Conservation (phyloP, 2,797 vertebrate species). For the Chlorospingus semifuscus region DNA sequence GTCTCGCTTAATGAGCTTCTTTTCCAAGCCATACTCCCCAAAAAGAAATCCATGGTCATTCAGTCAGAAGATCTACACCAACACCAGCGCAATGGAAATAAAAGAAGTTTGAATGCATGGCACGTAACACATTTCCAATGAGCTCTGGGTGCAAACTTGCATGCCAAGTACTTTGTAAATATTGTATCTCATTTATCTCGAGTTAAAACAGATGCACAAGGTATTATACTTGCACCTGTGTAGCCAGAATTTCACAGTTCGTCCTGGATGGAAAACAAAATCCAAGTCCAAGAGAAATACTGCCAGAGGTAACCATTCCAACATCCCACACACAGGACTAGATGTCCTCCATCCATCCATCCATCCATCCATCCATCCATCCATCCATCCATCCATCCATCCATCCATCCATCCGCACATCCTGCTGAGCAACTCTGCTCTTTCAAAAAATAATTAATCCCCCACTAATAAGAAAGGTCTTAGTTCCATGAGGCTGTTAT, state of each 20-base stretch:
- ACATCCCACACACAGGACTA: accelerated
- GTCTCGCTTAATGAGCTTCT: neutral
- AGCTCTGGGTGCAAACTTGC: neutral
- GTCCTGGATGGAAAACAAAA: neutral
- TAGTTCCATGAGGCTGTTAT: neutral
- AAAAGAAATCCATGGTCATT: neutral
- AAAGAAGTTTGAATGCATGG: neutral
- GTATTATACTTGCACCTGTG: neutral
- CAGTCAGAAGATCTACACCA: neutral
- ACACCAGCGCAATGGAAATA: neutral
- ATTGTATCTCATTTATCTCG: neutral
- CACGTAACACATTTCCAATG: neutral
- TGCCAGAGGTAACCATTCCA: neutral
- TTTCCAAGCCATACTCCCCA: neutral
- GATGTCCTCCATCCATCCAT: neutral
- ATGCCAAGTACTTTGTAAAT: neutral
- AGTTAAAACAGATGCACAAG: neutral
- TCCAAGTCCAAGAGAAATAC: neutral
- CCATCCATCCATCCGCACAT: neutral
- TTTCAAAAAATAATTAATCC: neutral
- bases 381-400: neutral
- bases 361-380: neutral
- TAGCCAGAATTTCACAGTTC: neutral
- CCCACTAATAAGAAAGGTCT: neutral
- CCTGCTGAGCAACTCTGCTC: neutral